phyloP scores from a whole-genome alignment of 2,888 invertebrate species.

The Halocaridina rubra region DNA sequence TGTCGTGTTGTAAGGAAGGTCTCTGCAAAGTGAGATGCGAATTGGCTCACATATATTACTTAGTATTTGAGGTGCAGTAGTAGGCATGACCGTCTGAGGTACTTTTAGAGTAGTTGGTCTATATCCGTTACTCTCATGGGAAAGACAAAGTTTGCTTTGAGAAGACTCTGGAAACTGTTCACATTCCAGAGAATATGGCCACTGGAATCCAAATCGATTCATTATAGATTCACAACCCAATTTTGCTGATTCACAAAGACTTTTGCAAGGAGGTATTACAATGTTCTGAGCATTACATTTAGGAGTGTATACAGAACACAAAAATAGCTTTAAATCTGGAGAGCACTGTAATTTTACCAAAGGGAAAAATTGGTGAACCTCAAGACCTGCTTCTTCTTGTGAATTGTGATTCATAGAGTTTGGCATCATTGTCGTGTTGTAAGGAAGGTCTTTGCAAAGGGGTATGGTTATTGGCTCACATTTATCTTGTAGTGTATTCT shows the following conservation, averaged over 20 bases:
- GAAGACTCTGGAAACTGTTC: slow-evolving; percentile 86
- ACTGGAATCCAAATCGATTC: slow-evolving; percentile 87
- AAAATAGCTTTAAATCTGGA: slow-evolving; percentile 93
- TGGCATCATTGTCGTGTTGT: slow-evolving; percentile 95
- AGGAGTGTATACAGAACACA: slow-evolving; percentile 98
- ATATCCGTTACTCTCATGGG: not conserved
- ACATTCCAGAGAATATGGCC: slow-evolving; percentile 98
- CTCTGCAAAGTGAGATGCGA: slow-evolving; percentile 96
- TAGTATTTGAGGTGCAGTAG: not conserved
- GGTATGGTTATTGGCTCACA: slow-evolving; percentile 98
- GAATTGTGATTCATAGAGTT: slow-evolving; percentile 97
- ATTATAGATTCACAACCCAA: slow-evolving; percentile 96
- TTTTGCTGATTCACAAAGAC: slow-evolving; percentile 92
- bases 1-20: slow-evolving; percentile 95
- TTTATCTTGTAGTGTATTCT: too few species aligned
- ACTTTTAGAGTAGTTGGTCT: too few species aligned
- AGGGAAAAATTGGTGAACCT: slow-evolving; percentile 98
- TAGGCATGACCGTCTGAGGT: too few species aligned
- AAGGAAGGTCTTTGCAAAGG: slow-evolving; percentile 96
- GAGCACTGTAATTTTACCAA: slow-evolving; percentile 98
- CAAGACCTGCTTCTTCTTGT: slow-evolving; percentile 96
- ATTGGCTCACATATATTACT: slow-evolving; percentile 86
- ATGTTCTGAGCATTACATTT: slow-evolving; percentile 91
- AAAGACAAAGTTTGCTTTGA: slow-evolving; percentile 67
- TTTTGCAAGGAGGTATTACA: slow-evolving; percentile 91